Evolutionary conservation across 2,888 invertebrate genomes (phyloP), one percentile per base, ranked within the genome.

Genomic region (Stegana nigrithorax): DNA sequence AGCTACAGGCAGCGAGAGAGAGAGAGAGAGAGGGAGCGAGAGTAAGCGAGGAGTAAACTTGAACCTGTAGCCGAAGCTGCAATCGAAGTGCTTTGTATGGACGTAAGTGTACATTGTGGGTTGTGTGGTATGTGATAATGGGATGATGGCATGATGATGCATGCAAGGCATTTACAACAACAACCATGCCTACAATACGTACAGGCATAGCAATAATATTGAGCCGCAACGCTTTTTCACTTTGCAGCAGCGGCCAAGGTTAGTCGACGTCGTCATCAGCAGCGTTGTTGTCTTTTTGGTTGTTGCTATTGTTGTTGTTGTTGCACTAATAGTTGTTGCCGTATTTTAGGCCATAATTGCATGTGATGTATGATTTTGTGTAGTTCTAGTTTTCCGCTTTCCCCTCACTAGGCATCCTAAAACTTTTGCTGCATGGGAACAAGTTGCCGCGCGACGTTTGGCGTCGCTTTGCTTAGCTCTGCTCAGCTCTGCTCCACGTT

Each of bases 71-170:
- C 47, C 25, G 10, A 21, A 47, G 21, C 2, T 23, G n/a, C 47
- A 47, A 47, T 39, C 6, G 14, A 39, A 39, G 59, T 64, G 61
- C 68, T 6, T 71, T 58, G 70, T 63, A 65, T 66, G 72, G 70
- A 74, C 79, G 80, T 78, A 80, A 78, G 78, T 78, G 80, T 78
- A n/a, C n/a, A n/a, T 25, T 32, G 53, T 32, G 32, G 10, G 12
- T 8, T 36, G 36, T 75, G 70, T 76, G 78, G 78, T 78, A 78
- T 78, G 78, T 80, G 78, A 78, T 80, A 78, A 78, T 78, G 80
- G 77, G 77, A 80, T 78, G 77, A 78, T 78, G 80, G 78, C 74
- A 80, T 78, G 78, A 80, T 80, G 80, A 80, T 80, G 80, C 78
- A 80, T 77, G 80, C 70, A 71, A 75, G 63, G 80, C 75, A 76